phyloP scores from a whole-genome alignment of 2,113 vertebrate genomes.

The Urocynchramus pylzowi region DNA sequence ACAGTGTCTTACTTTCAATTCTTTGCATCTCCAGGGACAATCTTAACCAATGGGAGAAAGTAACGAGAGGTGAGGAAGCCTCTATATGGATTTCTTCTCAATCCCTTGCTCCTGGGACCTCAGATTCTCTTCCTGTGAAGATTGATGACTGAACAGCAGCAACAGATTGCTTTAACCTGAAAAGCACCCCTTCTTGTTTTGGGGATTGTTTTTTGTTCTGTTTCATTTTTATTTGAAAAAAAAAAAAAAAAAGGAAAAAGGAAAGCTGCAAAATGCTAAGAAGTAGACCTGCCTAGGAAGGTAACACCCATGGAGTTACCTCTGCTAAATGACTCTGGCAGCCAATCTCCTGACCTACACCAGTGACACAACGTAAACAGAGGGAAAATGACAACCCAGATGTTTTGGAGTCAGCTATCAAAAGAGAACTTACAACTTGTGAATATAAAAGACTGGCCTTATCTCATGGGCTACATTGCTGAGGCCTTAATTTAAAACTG shows the following conservation, averaged over 20 bases:
- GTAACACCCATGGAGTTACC: neutral
- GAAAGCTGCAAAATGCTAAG: conserved; percentile 38
- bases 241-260: neutral
- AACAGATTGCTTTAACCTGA: neutral
- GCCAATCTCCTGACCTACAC: conserved; percentile 20
- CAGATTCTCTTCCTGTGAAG: conserved; percentile 81
- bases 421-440: conserved; percentile 50
- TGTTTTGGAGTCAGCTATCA: conserved; percentile 15
- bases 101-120: conserved; percentile 50
- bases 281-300: neutral
- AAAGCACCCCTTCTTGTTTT: conserved; percentile 1
- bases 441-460: conserved; percentile 71
- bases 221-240: neutral
- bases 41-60: conserved; percentile 92
- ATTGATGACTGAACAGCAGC: conserved; percentile 80
- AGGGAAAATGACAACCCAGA: neutral
- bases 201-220: neutral
- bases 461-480: conserved; percentile 71
- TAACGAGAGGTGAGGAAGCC: conserved; percentile 86
- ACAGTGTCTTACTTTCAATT: neutral
- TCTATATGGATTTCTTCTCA: conserved; percentile 69
- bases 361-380: neutral
- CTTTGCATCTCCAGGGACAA: conserved; percentile 81
- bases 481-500: conserved; percentile 82
- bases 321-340: neutral